phyloP scores from a whole-genome alignment of 1,140 invertebrate genomes.

The Eumaeus atala region DNA sequence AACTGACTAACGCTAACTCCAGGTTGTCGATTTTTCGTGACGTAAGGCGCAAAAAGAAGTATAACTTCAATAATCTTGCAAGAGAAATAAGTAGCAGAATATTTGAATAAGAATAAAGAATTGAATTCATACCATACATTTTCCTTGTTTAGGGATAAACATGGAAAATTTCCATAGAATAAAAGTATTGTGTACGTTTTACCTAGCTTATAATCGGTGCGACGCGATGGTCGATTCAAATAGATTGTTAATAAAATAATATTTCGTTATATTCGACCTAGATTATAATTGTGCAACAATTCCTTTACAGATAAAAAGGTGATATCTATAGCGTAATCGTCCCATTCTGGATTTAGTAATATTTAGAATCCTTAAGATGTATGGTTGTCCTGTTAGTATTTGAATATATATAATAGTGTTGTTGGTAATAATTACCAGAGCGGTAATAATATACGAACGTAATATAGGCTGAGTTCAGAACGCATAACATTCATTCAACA shows the following conservation, averaged over 20 bases:
- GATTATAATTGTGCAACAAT: constrained; percentile 5
- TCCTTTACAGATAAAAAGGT: background rate
- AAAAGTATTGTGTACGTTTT: background rate
- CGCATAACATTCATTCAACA: no score
- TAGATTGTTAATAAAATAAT: no score
- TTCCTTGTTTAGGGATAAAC: no score
- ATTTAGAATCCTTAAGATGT: background rate
- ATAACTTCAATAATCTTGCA: no score
- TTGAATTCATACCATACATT: background rate
- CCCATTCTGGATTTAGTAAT: background rate
- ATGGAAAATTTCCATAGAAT: background rate
- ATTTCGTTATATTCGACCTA: background rate
- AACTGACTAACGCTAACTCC: no score
- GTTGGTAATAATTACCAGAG: no score
- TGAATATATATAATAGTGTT: background rate
- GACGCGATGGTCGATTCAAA: background rate
- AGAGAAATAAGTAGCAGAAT: background rate
- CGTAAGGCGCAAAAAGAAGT: no score
- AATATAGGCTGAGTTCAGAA: no score
- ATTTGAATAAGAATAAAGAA: background rate
- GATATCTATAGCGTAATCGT: background rate
- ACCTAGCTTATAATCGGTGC: background rate
- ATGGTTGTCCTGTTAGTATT: background rate
- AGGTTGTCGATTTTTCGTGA: no score
- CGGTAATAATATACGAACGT: no score